Conservation (phyloP, 1,140 invertebrate species). For the Bombus difficillimus region DNA sequence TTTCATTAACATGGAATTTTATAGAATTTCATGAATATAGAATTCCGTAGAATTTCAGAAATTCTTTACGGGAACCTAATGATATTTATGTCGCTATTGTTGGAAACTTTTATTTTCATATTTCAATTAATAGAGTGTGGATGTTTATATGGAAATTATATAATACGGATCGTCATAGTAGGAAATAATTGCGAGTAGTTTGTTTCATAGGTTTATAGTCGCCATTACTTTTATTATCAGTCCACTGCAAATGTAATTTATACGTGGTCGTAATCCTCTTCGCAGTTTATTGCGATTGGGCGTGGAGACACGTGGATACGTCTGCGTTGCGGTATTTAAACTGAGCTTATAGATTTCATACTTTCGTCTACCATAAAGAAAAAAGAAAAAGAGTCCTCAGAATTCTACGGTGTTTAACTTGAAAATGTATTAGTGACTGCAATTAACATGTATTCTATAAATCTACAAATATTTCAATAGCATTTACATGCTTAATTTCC, state of each 20-base stretch:
- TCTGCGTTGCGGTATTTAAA: constrained; percentile 27
- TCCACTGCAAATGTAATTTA: constrained; percentile 25
- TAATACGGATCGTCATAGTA: background rate
- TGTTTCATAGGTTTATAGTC: background rate
- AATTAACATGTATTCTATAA: too few relatives aligned
- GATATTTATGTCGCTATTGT: too few relatives aligned
- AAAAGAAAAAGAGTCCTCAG: background rate
- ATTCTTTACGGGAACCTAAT: too few relatives aligned
- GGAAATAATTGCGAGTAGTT: background rate
- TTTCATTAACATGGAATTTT: too few relatives aligned
- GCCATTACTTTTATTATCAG: constrained; percentile 15
- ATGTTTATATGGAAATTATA: too few relatives aligned
- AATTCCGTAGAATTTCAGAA: too few relatives aligned
- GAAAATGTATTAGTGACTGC: too few relatives aligned
- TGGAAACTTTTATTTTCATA: too few relatives aligned
- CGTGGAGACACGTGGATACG: constrained; percentile 30
- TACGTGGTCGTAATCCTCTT: constrained; percentile 8
- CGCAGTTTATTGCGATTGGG: constrained; percentile 19
- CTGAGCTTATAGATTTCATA: constrained; percentile 7
- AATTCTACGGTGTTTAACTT: too few relatives aligned
- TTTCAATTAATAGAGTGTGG: background rate
- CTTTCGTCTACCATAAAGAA: background rate
- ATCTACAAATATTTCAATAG: too few relatives aligned
- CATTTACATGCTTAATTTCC: too few relatives aligned
- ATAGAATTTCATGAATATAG: too few relatives aligned